Base-by-base conservation (phyloP, 2,113 vertebrate genomes). In the Erpornis zantholeuca region DNA sequence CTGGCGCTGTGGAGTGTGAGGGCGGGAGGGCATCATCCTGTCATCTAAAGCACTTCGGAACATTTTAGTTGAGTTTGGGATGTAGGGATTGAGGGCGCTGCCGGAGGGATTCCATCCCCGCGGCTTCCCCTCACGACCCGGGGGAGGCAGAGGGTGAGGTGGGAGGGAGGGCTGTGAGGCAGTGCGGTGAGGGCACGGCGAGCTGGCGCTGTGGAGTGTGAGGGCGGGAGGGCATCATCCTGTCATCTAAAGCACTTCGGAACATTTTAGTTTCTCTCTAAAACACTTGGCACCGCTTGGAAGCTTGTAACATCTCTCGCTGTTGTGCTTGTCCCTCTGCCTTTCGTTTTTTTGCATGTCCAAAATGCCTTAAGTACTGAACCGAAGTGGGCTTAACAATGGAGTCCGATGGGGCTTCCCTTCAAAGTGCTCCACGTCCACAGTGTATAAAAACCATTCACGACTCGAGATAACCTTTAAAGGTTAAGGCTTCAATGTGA, bases 81-180 rank as follows among this genome's bases (percentile, higher is more conserved):
- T 35, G 0, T 33, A 24, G 18, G 7, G 0, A 1, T 16, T 54
- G 19, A 3, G 40, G 60, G 36, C 19, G 22, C 4, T 22, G 2
- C 3, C 6, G 6, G n/a, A 4, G n/a, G 11, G n/a, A 1, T 9
- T 17, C 6, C 9, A 0, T 14, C 1, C 9, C 18, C 1, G 31
- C 18, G 28, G 50, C 5, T 45, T 33, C 40, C 16, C 23, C 23
- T 61, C 50, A 2, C 4, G 19, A 44, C 12, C 22, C 19, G 1
- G 24, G 38, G 17, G 20, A 33, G 78, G 35, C 45, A 7, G 71
- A 10, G 42, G 28, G 21, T 2, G 22, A 47, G 76, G 28, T 2
- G 15, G 1, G 20, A 49, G 35, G 29, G 8, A 5, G 42, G 15
- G 40, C 29, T 24, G 53, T 4, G 73, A 4, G 42, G 47, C 7